These are phyloP conservation scores for Hippocampus abdominalis DNA, from an alignment of 2,113 vertebrate genomes.

Conservation along the genomic window DNA sequence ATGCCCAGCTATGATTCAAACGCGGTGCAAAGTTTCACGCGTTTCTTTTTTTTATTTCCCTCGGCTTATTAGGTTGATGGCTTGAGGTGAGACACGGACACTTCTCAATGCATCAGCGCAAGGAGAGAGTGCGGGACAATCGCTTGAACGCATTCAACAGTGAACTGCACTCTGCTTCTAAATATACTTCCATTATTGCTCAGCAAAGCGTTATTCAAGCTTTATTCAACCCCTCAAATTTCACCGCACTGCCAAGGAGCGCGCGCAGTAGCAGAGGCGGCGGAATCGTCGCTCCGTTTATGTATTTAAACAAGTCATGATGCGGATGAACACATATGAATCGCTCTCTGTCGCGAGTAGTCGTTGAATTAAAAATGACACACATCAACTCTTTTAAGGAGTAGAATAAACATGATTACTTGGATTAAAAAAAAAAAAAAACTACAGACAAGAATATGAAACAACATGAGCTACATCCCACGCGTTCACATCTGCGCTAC, in stretches of 20 bases:
- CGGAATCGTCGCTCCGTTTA: not conserved
- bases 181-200: conserved; percentile 32
- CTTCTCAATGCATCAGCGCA: conserved; percentile 21
- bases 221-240: conserved; percentile 47
- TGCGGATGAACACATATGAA: not conserved
- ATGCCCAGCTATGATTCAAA: not conserved
- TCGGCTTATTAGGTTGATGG: not conserved
- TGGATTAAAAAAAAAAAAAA: not conserved
- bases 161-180: conserved; percentile 24
- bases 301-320: not conserved
- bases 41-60: conserved; percentile 9
- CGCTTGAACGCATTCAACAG: conserved; percentile 26
- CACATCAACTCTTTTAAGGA: not conserved
- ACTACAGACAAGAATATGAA: not conserved
- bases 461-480: no score
- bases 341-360: conserved; percentile 1
- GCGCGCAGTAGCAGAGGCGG: not conserved
- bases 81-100: conserved; percentile 4
- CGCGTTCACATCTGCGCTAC: not conserved
- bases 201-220: conserved; percentile 34
- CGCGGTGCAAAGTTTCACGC: not conserved
- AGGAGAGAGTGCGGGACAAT: conserved; percentile 24
- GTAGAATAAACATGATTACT: not conserved
- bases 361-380: not conserved
- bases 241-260: conserved; percentile 36